Conservation (phyloP, 2,797 vertebrate species). For the Huso huso region DNA sequence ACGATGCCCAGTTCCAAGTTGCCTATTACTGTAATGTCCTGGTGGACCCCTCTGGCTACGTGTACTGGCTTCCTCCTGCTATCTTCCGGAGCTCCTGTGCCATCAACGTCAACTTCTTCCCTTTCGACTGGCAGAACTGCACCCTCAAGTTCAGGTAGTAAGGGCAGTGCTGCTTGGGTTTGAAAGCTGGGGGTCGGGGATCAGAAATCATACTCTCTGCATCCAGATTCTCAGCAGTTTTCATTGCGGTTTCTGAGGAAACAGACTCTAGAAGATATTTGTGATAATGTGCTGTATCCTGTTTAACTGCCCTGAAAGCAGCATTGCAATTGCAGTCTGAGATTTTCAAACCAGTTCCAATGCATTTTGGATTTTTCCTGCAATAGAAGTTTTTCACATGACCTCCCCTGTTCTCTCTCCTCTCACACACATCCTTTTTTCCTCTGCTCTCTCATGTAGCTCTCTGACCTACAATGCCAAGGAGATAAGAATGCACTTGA, state of each 20-base stretch:
- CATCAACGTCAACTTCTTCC: constrained; percentile 77
- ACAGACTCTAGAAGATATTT: no score
- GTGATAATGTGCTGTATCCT: no score
- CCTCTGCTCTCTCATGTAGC: constrained; percentile 39
- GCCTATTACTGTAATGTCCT: constrained; percentile 78
- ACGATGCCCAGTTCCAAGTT: constrained; percentile 84
- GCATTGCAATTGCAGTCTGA: no score
- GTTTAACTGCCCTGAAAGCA: no score
- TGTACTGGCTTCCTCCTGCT: constrained; percentile 85
- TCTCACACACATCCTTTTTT: background rate
- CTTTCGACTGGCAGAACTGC: constrained; percentile 91
- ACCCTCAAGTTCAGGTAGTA: constrained; percentile 75
- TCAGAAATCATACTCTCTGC: background rate
- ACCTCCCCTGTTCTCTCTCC: no score
- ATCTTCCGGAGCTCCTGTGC: constrained; percentile 85
- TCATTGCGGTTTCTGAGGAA: no score
- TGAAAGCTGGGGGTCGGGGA: no score
- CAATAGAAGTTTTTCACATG: no score
- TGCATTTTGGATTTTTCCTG: no score
- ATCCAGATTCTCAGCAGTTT: background rate
- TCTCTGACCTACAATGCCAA: constrained; percentile 86
- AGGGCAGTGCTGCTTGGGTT: no score
- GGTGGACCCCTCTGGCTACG: constrained; percentile 65
- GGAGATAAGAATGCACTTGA: constrained; percentile 79
- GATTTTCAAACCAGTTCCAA: no score